Conservation (phyloP, 2,888 invertebrate genomes). For the Nebria salina region DNA sequence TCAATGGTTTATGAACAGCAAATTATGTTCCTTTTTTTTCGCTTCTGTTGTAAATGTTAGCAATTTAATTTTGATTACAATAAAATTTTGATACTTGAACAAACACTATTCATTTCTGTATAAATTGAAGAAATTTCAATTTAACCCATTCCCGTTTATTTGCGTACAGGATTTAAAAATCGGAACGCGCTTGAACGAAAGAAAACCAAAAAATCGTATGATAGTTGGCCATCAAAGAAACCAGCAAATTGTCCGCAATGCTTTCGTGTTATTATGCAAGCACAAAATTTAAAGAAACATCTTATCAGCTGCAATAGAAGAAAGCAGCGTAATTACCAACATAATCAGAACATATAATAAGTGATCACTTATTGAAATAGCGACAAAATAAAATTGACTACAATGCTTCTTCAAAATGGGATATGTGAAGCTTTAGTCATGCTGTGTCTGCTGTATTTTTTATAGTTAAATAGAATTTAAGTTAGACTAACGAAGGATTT, state of each 20-base stretch:
- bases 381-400: too few relatives aligned
- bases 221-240: constrained; percentile 6
- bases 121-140: neutral
- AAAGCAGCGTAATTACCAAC: neutral
- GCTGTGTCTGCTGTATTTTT: neutral
- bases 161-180: neutral
- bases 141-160: neutral
- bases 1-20: neutral
- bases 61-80: constrained; percentile 24
- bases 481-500: neutral
- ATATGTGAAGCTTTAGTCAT: neutral
- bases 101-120: constrained; percentile 19
- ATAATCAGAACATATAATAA: neutral
- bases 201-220: neutral
- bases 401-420: too few relatives aligned
- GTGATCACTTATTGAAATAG: neutral
- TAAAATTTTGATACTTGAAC: neutral
- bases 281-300: constrained; percentile 25
- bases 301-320: constrained; percentile 13
- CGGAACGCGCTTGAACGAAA: neutral
- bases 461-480: neutral
- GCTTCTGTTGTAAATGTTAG: neutral
- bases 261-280: constrained; percentile 12
- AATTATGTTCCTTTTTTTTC: neutral
- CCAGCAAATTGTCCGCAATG: constrained; percentile 16